Conservation (phyloP, 2,888 invertebrate genomes). For the Apamea sordens region DNA sequence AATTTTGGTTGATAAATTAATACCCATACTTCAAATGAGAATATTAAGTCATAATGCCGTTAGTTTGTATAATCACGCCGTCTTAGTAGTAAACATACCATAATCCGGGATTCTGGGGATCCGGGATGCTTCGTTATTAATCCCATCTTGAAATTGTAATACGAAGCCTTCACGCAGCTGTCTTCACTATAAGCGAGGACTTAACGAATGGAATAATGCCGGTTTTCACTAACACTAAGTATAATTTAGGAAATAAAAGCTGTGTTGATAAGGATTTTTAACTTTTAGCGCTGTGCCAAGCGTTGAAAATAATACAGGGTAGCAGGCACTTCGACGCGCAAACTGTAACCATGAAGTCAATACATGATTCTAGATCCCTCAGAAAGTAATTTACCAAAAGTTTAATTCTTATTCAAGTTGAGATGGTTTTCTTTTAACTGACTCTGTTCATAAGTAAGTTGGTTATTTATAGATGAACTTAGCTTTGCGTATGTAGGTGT, state of each 20-base stretch:
- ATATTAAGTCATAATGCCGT: not conserved
- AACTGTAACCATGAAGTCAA: no score
- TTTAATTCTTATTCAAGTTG: not conserved
- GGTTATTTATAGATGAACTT: not conserved
- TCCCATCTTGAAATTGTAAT: conserved; percentile 40
- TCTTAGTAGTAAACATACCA: not conserved
- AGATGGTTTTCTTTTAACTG: not conserved
- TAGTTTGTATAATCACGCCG: conserved; percentile 20
- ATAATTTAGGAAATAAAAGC: not conserved
- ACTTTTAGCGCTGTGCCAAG: not conserved
- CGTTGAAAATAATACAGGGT: not conserved
- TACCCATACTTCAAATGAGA: not conserved
- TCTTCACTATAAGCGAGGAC: not conserved
- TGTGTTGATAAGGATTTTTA: not conserved
- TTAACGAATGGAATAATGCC: not conserved
- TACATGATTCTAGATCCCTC: no score
- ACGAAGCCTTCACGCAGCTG: conserved; percentile 1
- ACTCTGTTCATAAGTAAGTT: not conserved
- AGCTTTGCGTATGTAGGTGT: not conserved
- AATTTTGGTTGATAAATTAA: not conserved
- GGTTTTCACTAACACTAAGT: not conserved
- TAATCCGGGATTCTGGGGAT: conserved; percentile 11
- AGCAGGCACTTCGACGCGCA: no score
- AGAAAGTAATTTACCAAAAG: no score
- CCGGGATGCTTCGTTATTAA: conserved; percentile 25